Evolutionary conservation across 2,888 invertebrate genomes (phyloP).

Genomic region (Eledone cirrhosa): DNA sequence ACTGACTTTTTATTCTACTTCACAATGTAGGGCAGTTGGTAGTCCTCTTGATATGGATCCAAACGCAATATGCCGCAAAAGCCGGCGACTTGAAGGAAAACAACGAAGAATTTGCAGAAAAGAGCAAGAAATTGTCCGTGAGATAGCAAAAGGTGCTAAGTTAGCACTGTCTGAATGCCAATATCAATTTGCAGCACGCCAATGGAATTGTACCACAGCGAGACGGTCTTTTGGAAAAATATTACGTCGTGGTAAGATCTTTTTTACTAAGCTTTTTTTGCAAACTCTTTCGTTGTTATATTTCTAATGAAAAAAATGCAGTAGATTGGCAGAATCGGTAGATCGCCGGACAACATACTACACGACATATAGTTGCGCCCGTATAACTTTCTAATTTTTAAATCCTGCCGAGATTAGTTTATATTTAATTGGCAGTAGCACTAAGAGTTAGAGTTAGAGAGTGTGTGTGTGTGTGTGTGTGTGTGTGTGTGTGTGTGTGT

Average conservation of each 20-base stretch:
- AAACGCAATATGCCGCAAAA: slow-evolving; percentile 86
- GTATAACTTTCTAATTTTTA: too few relatives aligned
- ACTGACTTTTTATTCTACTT: too few relatives aligned
- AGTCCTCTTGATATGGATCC: slow-evolving; percentile 90
- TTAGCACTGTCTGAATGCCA: slow-evolving; percentile 81
- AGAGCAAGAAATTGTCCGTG: slow-evolving; percentile 81
- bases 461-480: neutral
- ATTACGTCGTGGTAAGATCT: slow-evolving; percentile 80
- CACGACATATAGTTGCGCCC: neutral
- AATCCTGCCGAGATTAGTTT: too few relatives aligned
- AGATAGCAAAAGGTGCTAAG: slow-evolving; percentile 82
- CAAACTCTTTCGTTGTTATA: neutral
- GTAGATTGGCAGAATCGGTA: neutral
- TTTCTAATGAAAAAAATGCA: too few relatives aligned
- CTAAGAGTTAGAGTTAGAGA: too few relatives aligned
- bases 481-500: neutral
- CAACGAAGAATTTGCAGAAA: slow-evolving; percentile 75
- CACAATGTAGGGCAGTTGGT: slow-evolving; percentile 66
- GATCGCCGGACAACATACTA: neutral
- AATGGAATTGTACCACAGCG: slow-evolving; percentile 89
- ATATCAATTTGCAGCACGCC: slow-evolving; percentile 80
- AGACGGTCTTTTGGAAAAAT: slow-evolving; percentile 85
- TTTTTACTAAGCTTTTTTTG: neutral
- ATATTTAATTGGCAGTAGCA: too few relatives aligned
- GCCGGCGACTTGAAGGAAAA: slow-evolving; percentile 78